Evolutionary conservation across 2,113 vertebrate genomes (phyloP), one percentile per base, ranked within the genome.

Genomic region (Gasterosteus nipponicus): DNA sequence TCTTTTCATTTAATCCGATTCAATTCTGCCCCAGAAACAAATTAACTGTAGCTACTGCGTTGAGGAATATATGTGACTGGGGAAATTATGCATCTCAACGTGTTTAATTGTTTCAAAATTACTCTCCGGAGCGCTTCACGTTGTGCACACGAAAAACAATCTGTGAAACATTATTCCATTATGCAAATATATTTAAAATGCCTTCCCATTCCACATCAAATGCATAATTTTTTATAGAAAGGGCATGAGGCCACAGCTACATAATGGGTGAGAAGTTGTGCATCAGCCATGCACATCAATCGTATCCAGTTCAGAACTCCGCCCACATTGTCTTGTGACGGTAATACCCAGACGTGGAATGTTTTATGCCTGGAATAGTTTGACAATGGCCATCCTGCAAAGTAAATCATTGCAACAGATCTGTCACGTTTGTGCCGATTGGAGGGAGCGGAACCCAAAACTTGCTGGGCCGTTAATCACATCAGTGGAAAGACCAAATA

Each of bases 381-480:
- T n/a, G 7, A 47, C 4, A 59, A 33, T 22, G 41, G 26, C 19
- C 18, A 54, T 39, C 29, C 1, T 33, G 33, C 19, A 35, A 29
- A 38, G 3, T 2, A 9, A 61, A 60, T 16, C 8, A 14, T 39
- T 2, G 10, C 5, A 63, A 10, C 44, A 59, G 15, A 26, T 46
- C 18, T 54, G 14, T 53, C 0, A 22, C 49, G 58, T 73, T 69
- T 67, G 41, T 53, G 6, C 12, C 22, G 22, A 26, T 26, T 26
- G 22, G 22, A 26, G 22, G 69, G 74, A 78, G 71, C 3, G 22
- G 58, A 82, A 87, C 41, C 61, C 79, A 75, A 82, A 81, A 82
- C 19, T 47, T 38, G 59, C 53, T 72, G 60, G 69, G 62, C 79
- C 74, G 87, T 91, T 87, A 86, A 88, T 93, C 82, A 89, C 58